A percentile compares a stretch with the other conserved stretches of the same genome.
Conservation (phyloP, 2,888 invertebrate genomes). For the Alloplasta piceator region DNA sequence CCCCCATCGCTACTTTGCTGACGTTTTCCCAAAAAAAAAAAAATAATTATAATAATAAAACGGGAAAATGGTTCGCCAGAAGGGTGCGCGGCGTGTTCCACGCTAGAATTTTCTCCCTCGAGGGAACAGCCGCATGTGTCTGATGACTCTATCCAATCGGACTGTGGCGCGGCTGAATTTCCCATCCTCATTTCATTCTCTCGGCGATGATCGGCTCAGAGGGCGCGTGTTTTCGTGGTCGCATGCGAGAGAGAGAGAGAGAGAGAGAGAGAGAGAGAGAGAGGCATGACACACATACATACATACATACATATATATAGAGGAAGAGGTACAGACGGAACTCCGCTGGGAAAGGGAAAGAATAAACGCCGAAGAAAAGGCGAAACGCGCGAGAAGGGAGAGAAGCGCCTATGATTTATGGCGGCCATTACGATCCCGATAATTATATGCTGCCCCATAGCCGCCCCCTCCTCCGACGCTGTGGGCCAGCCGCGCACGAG, state of each 20-base stretch:
- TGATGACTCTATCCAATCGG: constrained; percentile 83
- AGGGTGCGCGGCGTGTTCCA: constrained; percentile 40
- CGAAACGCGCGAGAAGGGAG: constrained; percentile 69
- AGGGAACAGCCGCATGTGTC: constrained; percentile 59
- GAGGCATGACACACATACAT: background rate
- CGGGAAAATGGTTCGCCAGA: constrained; percentile 62
- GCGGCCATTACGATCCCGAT: constrained; percentile 81
- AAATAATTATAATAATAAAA: constrained; percentile 30
- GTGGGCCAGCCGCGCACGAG: constrained; percentile 68
- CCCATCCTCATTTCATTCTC: constrained; percentile 79
- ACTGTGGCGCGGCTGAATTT: constrained; percentile 77
- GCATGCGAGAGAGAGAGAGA: constrained; percentile 43
- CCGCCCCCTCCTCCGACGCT: constrained; percentile 78
- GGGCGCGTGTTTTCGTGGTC: constrained; percentile 74
- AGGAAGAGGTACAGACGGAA: constrained; percentile 41
- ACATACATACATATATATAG: background rate
- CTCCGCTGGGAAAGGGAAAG: constrained; percentile 71
- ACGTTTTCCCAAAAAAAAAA: constrained; percentile 41
- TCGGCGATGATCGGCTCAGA: constrained; percentile 73
- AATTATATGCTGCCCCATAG: constrained; percentile 82
- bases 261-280: constrained; percentile 19
- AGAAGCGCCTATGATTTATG: constrained; percentile 84
- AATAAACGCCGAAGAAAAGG: constrained; percentile 68
- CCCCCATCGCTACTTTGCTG: constrained; percentile 6
- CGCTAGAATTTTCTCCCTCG: constrained; percentile 45